A percentile compares a stretch with the other conserved stretches of the same genome.
These are phyloP conservation scores for Phymatocera aterrima DNA, from an alignment of 2,888 invertebrate genomes.

Conservation along the genomic window DNA sequence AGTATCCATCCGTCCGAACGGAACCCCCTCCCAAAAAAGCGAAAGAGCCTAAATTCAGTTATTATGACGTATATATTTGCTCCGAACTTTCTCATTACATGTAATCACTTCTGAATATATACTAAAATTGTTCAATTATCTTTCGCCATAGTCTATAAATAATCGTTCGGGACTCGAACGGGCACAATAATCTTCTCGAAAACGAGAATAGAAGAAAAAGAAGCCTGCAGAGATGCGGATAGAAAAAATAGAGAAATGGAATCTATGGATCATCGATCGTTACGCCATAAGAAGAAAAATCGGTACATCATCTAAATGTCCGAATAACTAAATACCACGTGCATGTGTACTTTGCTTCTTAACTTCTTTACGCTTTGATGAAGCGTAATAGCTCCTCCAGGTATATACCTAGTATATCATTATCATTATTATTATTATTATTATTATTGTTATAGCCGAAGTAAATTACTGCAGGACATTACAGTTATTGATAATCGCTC, in stretches of 20 bases:
- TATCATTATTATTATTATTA: too few species aligned
- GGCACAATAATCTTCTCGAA: too few species aligned
- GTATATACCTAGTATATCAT: too few species aligned
- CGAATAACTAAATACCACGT: not conserved
- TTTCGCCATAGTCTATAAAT: not conserved
- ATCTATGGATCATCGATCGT: too few species aligned
- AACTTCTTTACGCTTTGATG: not conserved
- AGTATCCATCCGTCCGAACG: too few species aligned
- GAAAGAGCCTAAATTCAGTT: not conserved
- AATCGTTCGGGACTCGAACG: not conserved
- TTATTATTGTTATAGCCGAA: not conserved
- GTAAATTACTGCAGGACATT: not conserved
- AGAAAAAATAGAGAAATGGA: too few species aligned
- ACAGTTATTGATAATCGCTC: not conserved
- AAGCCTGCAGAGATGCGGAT: too few species aligned
- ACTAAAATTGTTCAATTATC: conserved; percentile 14
- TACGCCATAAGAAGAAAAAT: not conserved
- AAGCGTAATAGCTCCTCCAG: too few species aligned
- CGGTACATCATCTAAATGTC: not conserved
- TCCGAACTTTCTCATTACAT: not conserved
- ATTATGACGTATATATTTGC: too few species aligned
- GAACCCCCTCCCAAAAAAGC: not conserved
- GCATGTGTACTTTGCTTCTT: not conserved
- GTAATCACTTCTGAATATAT: not conserved
- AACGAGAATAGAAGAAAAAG: too few species aligned